Base-by-base conservation (phyloP, 2,797 vertebrate genomes). In the Catharus ustulatus region DNA sequence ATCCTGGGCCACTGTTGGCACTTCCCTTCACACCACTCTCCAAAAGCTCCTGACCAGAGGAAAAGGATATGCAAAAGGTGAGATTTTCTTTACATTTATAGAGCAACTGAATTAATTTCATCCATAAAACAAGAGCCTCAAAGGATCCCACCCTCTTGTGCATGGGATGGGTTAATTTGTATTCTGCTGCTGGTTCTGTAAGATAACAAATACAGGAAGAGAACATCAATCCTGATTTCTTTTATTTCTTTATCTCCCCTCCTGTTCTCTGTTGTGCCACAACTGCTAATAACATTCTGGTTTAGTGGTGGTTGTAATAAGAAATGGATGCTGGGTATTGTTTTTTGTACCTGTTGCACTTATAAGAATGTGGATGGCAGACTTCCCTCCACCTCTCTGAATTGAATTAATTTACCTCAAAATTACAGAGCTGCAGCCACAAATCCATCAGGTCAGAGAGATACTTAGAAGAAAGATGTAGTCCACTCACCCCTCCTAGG, bases 121-220 rank as follows among this genome's bases (percentile, higher is more conserved):
- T 90, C 92, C 40, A 34, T 81, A 79, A 93, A 95, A 48, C 57
- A 95, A 84, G 54, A 89, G 54, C 34, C 84, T 89, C 1, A 0
- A 46, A 94, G 63, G 72, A 81, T 89, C 51, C 79, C 86, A 78
- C 87, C 86, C 57, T 85, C 79, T 29, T 32, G 29, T 61, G 45
- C 63, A 12, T 38, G 58, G 84, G 80, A 40, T 67, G 55, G 34
- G 30, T 89, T 91, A 84, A 93, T 97, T 96, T 95, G 93, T 96
- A 97, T 97, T 96, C 95, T 79, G 78, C 63, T 80, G 63, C 85
- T 92, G 87, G 62, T 86, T 48, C 72, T 86, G 87, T 84, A 93
- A 94, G 94, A 96, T 95, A 97, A 95, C 93, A 95, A 96, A 95
- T 84, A 95, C 90, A 95, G 91, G 91, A 93, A 90, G 57, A 92